These are phyloP conservation scores for Patagioenas fasciata DNA, from an alignment of 2,113 vertebrate species.

Conservation along the genomic window DNA sequence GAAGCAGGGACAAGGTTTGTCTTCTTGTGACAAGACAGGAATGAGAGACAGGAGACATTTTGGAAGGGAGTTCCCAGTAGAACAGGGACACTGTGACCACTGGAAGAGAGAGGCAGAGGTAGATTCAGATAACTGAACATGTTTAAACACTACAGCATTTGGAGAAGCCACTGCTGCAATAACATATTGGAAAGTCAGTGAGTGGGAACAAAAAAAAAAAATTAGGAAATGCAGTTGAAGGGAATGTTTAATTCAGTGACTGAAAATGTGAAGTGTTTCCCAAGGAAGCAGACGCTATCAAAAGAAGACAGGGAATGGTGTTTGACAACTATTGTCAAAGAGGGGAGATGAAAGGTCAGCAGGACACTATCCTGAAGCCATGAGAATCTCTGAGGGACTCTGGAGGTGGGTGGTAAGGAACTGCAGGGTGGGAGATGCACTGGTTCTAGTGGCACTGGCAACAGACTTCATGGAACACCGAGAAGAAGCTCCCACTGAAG, in stretches of 20 bases:
- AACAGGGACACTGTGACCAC: not conserved
- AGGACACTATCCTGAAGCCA: not conserved
- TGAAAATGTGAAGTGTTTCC: not conserved
- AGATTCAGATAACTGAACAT: not conserved
- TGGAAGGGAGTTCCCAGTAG: not conserved
- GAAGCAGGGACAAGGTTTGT: not conserved
- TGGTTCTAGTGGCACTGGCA: not conserved
- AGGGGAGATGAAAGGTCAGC: not conserved
- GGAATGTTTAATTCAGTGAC: not conserved
- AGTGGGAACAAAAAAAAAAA: not conserved
- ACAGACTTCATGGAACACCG: not conserved
- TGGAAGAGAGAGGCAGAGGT: not conserved
- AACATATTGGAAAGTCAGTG: not conserved
- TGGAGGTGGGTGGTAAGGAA: not conserved
- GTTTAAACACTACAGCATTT: not conserved
- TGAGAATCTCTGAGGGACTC: not conserved
- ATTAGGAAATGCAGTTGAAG: not conserved
- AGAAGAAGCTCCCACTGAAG: not conserved
- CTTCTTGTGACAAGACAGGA: not conserved
- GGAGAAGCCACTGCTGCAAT: not conserved
- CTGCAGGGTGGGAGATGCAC: fast-evolving
- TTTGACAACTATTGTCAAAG: not conserved
- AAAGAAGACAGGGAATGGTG: not conserved
- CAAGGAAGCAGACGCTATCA: not conserved
- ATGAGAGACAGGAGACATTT: not conserved